phyloP scores from a whole-genome alignment of 2,888 invertebrate genomes.

The Ectobius pallidus region DNA sequence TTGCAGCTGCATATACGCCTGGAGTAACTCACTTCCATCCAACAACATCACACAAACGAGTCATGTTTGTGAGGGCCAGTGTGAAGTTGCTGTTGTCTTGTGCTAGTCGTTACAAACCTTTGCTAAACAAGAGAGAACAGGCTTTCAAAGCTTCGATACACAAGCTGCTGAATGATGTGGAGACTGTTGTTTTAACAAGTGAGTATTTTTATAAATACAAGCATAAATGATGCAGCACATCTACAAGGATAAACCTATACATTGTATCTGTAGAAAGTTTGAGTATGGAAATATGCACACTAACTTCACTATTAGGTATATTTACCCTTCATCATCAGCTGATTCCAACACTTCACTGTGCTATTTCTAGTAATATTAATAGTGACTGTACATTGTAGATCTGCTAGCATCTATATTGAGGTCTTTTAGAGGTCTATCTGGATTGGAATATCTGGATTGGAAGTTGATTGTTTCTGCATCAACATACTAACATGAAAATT shows the following conservation, averaged over 20 bases:
- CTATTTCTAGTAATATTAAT: too few species aligned
- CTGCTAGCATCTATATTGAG: too few species aligned
- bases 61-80: conserved; percentile 65
- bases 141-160: conserved; percentile 58
- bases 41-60: conserved; percentile 61
- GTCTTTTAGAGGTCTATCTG: too few species aligned
- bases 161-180: conserved; percentile 60
- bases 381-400: too few species aligned
- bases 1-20: conserved; percentile 63
- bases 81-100: conserved; percentile 64
- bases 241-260: neutral
- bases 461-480: too few species aligned
- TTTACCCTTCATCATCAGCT: neutral
- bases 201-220: conserved; percentile 48
- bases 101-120: conserved; percentile 60
- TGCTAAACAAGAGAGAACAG: conserved; percentile 57
- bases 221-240: neutral
- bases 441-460: too few species aligned
- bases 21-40: conserved; percentile 55
- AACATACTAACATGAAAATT: too few species aligned
- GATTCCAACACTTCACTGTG: too few species aligned
- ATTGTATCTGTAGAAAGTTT: neutral
- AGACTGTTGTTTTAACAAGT: conserved; percentile 57
- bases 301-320: neutral
- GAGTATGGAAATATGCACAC: too few species aligned